Conservation (phyloP, 2,888 invertebrate genomes). For the Dolichomitus sp. region DNA sequence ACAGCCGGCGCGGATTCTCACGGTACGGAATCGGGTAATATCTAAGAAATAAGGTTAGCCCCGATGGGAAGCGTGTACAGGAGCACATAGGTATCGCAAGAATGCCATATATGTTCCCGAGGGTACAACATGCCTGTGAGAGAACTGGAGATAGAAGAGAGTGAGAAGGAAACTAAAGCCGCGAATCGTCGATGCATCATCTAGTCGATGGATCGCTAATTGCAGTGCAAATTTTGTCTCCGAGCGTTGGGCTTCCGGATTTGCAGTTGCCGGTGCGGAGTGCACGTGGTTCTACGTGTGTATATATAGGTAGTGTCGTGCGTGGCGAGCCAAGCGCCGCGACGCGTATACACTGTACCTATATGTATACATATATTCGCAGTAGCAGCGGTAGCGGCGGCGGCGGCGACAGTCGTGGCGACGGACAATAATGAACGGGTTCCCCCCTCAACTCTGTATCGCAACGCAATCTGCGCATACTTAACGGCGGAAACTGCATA, state of each 20-base stretch:
- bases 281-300: constrained; percentile 27
- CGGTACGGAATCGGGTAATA: constrained; percentile 53
- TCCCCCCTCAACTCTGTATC: constrained; percentile 80
- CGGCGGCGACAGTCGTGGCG: constrained; percentile 65
- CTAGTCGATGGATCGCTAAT: constrained; percentile 78
- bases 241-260: constrained; percentile 71
- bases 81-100: constrained; percentile 18
- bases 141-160: constrained; percentile 16
- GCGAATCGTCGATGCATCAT: constrained; percentile 69
- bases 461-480: constrained; percentile 86
- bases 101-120: constrained; percentile 44
- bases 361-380: constrained; percentile 21
- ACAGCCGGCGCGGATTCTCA: constrained; percentile 59
- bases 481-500: constrained; percentile 85
- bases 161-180: constrained; percentile 54
- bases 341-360: constrained; percentile 9
- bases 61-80: neutral
- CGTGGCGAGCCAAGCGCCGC: constrained; percentile 20
- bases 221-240: constrained; percentile 78
- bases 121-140: constrained; percentile 13
- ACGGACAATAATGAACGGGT: constrained; percentile 85
- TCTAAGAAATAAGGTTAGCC: constrained; percentile 45
- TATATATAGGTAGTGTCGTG: constrained; percentile 12
- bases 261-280: constrained; percentile 73
- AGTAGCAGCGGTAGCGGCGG: neutral